A percentile compares a stretch with the other conserved stretches of the same genome.
phyloP scores from a whole-genome alignment of 2,888 invertebrate species.

The Euzophera pinguis region DNA sequence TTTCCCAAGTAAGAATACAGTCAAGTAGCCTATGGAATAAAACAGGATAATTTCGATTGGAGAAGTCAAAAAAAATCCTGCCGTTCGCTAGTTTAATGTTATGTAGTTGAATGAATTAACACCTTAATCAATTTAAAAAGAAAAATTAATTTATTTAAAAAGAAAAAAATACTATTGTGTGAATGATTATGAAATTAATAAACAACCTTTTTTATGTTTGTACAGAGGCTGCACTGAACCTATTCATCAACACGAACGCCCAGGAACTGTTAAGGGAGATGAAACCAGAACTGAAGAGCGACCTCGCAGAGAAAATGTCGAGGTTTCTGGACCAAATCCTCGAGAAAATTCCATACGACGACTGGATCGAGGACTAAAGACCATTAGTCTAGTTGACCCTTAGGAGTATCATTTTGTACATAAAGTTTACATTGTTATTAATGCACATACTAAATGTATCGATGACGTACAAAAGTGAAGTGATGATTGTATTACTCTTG shows the following conservation, averaged over 20 bases:
- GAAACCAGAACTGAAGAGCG: conserved; percentile 90
- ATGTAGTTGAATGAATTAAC: no score
- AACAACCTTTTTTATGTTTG: conserved; percentile 18
- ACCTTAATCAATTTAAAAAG: no score
- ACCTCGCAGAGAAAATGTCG: conserved; percentile 87
- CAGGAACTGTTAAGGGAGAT: conserved; percentile 92
- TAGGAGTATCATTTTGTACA: background rate
- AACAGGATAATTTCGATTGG: no score
- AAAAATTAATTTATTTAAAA: no score
- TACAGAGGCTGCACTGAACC: conserved; percentile 90
- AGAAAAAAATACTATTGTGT: no score
- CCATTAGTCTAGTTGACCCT: background rate
- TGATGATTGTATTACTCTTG: no score
- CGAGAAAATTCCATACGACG: conserved; percentile 87
- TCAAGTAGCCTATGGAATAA: no score
- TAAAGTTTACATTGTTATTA: background rate
- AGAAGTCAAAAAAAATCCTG: no score
- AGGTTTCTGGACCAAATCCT: conserved; percentile 88
- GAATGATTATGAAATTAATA: no score
- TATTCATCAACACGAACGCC: conserved; percentile 92
- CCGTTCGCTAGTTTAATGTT: no score
- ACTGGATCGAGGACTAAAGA: conserved; percentile 82
- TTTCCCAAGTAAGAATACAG: no score
- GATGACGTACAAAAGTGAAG: background rate
- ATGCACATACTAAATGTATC: background rate